phyloP scores from a whole-genome alignment of 2,797 vertebrate species.

The Spinibarbus caldwelli region DNA sequence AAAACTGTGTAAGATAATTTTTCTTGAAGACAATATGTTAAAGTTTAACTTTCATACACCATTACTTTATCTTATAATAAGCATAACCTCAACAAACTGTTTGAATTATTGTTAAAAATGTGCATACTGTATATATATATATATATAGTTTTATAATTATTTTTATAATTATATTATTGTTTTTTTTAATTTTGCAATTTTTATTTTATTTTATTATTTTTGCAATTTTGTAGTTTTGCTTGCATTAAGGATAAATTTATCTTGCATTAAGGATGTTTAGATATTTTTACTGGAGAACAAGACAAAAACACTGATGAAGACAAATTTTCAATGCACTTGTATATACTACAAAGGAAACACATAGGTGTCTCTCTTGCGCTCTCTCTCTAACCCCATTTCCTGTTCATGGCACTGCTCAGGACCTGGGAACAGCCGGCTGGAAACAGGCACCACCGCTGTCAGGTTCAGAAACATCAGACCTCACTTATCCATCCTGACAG shows the following conservation, averaged over 20 bases:
- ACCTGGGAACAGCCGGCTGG: conserved; percentile 37
- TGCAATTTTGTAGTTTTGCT: neutral
- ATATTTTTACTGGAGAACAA: neutral
- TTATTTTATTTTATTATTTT: too few relatives aligned
- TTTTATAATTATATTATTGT: too few relatives aligned
- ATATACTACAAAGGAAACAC: neutral
- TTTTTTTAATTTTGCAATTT: too few relatives aligned
- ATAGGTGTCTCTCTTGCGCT: neutral
- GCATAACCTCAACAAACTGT: neutral
- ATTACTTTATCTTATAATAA: neutral
- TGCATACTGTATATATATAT: neutral
- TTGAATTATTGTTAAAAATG: neutral
- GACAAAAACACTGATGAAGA: neutral
- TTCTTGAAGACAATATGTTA: neutral
- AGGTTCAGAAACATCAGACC: conserved; percentile 40
- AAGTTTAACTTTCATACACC: neutral
- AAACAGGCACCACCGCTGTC: conserved; percentile 45
- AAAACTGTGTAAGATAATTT: neutral
- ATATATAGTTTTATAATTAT: too few relatives aligned
- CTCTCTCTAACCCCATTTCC: neutral
- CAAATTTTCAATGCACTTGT: neutral
- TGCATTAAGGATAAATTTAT: neutral
- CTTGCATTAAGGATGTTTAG: neutral
- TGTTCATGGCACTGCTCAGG: conserved; percentile 14
- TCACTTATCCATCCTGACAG: conserved; percentile 38